Percentiles rank a stretch among this genome's conserved stretches.
Conservation (phyloP, 2,888 invertebrate genomes). For the Lycia hirtaria region DNA sequence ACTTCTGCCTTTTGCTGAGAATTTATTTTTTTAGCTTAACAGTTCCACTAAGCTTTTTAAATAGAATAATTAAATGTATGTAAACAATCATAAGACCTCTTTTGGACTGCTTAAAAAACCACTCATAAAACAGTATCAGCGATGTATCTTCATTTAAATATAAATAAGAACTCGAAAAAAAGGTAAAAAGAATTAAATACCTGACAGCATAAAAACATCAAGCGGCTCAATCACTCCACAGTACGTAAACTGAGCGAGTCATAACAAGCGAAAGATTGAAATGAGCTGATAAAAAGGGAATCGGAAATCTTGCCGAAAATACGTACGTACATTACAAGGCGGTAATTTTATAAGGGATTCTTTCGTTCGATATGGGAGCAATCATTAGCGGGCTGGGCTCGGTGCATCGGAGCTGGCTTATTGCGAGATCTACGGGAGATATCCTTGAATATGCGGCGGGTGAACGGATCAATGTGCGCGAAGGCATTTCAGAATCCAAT, state of each 20-base stretch:
- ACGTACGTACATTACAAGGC: conserved; percentile 74
- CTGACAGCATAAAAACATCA: conserved; percentile 63
- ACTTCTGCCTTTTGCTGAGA: neutral
- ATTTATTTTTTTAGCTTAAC: conserved; percentile 3
- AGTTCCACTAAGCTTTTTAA: conserved; percentile 2
- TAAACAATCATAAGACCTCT: neutral
- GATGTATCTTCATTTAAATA: conserved; percentile 60
- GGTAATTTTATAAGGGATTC: conserved; percentile 83
- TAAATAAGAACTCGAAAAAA: conserved; percentile 60
- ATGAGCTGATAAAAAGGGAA: conserved; percentile 77
- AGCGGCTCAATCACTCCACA: conserved; percentile 67
- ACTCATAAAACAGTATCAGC: conserved; percentile 44
- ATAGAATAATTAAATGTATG: neutral
- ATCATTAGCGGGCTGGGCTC: conserved; percentile 71
- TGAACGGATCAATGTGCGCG: conserved; percentile 68
- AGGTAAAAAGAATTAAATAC: conserved; percentile 56
- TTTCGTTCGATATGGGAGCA: conserved; percentile 77
- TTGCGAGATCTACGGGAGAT: conserved; percentile 74
- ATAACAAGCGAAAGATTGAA: conserved; percentile 82
- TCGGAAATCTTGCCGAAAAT: conserved; percentile 83
- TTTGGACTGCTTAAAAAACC: conserved; percentile 13
- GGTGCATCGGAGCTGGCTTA: conserved; percentile 66
- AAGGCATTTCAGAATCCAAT: conserved; percentile 58
- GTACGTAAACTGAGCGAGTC: conserved; percentile 69
- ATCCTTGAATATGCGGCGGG: conserved; percentile 68